These are phyloP conservation scores for Perca schrenkii DNA, from an alignment of 2,113 vertebrate species.

Conservation along the genomic window DNA sequence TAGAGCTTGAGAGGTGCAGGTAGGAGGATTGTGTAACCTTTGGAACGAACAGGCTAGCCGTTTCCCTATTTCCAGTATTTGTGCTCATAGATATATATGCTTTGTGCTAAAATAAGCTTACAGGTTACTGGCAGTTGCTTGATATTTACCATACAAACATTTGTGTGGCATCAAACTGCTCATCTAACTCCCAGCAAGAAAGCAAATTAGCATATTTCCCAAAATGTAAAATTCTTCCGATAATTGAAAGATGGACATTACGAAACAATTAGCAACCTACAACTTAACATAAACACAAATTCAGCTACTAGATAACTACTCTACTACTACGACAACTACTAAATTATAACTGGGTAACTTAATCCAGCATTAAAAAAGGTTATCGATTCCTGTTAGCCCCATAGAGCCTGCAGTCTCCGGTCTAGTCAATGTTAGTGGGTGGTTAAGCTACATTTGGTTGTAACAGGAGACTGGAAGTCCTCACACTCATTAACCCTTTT, in stretches of 20 bases:
- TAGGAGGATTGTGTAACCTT: not conserved
- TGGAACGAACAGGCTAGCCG: no score
- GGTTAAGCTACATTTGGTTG: constrained; percentile 65
- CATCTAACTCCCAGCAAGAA: not conserved
- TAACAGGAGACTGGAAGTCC: constrained; percentile 81
- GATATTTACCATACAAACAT: constrained; percentile 3
- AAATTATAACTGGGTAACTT: constrained; percentile 58
- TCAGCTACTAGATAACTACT: not conserved
- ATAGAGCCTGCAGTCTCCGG: constrained; percentile 57
- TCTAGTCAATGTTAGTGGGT: constrained; percentile 65
- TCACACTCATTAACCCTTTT: constrained; percentile 85
- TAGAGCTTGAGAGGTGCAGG: not conserved
- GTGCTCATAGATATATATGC: no score
- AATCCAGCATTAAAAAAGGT: constrained; percentile 71
- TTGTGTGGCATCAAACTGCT: not conserved
- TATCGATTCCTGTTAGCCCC: constrained; percentile 75
- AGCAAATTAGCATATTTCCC: not conserved
- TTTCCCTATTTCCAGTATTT: not conserved
- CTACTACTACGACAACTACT: no score
- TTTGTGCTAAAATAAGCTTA: not conserved
- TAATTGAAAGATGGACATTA: not conserved
- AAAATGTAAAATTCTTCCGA: not conserved
- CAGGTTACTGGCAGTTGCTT: constrained; percentile 1
- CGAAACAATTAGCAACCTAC: constrained; percentile 5
- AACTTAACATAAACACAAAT: not conserved